phyloP scores from a whole-genome alignment of 92 coral and sea anemone species.

The Bergia sp. region DNA sequence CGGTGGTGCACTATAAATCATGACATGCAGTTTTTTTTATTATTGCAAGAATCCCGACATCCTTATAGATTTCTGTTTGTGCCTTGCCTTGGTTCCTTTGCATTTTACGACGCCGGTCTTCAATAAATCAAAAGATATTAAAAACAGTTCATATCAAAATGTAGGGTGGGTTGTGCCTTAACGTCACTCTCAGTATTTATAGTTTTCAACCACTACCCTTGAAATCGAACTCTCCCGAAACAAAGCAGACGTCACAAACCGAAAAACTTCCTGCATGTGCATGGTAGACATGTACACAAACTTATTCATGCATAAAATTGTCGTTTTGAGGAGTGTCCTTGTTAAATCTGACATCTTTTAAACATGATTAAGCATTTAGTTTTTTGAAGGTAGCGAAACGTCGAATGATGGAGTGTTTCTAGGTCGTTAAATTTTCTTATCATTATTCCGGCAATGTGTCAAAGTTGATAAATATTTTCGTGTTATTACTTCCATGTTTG shows the following conservation, averaged over 20 bases:
- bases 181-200: no score
- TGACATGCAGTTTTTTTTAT: neutral
- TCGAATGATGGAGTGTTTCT: no score
- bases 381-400: no score
- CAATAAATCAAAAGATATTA: no score
- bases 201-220: no score
- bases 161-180: no score
- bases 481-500: no score
- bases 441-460: no score
- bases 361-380: no score
- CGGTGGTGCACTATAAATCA: neutral
- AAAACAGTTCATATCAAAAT: no score
- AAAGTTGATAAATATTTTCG: no score
- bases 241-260: neutral
- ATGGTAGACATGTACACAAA: neutral
- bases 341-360: neutral
- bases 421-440: no score
- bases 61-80: neutral
- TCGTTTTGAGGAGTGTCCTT: neutral
- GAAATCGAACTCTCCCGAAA: neutral
- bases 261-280: neutral
- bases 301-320: neutral
- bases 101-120: neutral
- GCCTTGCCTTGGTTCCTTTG: neutral
- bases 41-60: neutral